Evolutionary conservation across 2,797 vertebrate species (phyloP).

Genomic region (Danio kyathit): DNA sequence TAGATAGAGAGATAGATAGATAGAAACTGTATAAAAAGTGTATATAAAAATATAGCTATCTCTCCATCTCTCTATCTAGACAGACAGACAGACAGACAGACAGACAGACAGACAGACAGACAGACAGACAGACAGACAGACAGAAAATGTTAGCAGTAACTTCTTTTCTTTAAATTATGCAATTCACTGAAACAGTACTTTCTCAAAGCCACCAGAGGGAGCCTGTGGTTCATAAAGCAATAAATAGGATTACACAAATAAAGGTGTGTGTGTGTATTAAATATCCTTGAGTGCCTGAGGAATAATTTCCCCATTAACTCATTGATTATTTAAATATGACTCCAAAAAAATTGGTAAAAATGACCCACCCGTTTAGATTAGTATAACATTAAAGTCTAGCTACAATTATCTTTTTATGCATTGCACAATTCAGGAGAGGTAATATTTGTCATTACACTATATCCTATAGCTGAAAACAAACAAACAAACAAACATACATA

Average conservation of each 20-base stretch:
- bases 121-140: too few relatives aligned
- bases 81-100: too few relatives aligned
- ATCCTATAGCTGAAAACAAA: neutral
- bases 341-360: neutral
- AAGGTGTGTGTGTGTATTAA: neutral
- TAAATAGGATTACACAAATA: neutral
- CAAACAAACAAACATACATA: too few relatives aligned
- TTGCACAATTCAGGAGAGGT: neutral
- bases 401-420: neutral
- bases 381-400: neutral
- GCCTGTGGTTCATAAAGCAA: constrained; percentile 19
- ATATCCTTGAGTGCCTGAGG: neutral
- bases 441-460: neutral
- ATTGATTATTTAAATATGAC: neutral
- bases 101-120: too few relatives aligned
- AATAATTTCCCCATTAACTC: neutral
- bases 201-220: constrained; percentile 48
- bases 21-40: too few relatives aligned
- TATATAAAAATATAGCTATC: too few relatives aligned
- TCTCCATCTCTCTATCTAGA: too few relatives aligned
- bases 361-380: neutral
- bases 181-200: neutral
- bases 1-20: too few relatives aligned
- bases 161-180: neutral
- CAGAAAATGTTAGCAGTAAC: neutral